Evolutionary conservation across 1,140 invertebrate genomes (phyloP), one percentile per base, ranked within the genome.

Genomic region (Bacillus rossius): DNA sequence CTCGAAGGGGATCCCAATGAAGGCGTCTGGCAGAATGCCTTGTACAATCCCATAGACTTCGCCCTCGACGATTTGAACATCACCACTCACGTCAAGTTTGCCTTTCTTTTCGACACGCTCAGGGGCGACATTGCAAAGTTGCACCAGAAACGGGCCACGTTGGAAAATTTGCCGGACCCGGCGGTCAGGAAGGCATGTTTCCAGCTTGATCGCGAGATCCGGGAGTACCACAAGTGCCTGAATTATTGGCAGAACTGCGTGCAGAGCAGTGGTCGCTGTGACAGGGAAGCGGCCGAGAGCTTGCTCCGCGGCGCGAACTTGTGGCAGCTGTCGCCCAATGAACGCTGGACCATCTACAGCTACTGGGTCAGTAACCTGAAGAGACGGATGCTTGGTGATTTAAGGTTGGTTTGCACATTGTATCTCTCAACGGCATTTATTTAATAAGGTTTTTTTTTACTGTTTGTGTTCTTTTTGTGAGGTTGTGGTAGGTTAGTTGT

Each of bases 311-410:
- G 65, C 19, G 47, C 61, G 48, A 66, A 65, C 37, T 65, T 64
- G 8, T 26, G 63, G 40, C 58, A 62, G 20, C 67, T 75, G 48
- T 60, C 65, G 59, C 42, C 68, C 10, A 53, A 68, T 23, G 59
- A 70, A 4, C 61, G 74, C 16, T 76, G 74, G 74, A 43, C 54
- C 14, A 59, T 75, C 13, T 77, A 77, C 61, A 68, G 66, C 50
- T 57, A 68, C 54, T 77, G 72, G 69, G 17, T 70, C 14, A 65
- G 71, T 13, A 57, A 61, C 14, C 73, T 69, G 64, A 68, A 71
- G 66, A 63, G 66, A 43, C 51, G 65, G 19, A 60, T 71, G 48
- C 65, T 69, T 47, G 56, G 70, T 40, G 55, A 63, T 29, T 55
- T 76, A 34, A 64, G 68, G 16, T 34, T 34, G 10, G 29, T 34